These are phyloP conservation scores for Melolontha melolontha DNA, from an alignment of 2,888 invertebrate genomes.

Conservation along the genomic window DNA sequence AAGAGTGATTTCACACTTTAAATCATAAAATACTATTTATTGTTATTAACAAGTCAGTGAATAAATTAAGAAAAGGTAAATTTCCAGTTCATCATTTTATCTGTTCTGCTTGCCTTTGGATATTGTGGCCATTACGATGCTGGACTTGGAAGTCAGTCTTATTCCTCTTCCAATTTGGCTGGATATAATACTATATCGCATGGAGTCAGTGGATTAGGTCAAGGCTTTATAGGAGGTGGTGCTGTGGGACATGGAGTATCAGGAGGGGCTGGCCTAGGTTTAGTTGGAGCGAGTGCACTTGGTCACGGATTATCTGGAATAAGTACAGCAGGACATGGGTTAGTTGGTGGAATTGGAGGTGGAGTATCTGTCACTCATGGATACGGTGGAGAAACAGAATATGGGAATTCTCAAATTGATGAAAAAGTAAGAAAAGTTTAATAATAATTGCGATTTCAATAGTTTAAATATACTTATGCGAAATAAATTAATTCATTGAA, in stretches of 20 bases:
- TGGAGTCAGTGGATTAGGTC: slow-evolving; percentile 12
- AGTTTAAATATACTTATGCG: no score
- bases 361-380: slow-evolving; percentile 1
- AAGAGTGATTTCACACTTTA: background rate
- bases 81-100: slow-evolving; percentile 25
- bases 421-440: slow-evolving; percentile 12
- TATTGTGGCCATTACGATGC: slow-evolving; percentile 17
- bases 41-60: no score
- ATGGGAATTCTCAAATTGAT: slow-evolving; percentile 12
- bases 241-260: slow-evolving; percentile 7
- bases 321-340: background rate
- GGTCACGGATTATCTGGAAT: slow-evolving; percentile 2
- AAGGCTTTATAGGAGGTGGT: slow-evolving; percentile 2
- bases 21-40: no score
- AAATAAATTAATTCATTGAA: no score
- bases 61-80: background rate
- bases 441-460: background rate
- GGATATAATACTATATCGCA: slow-evolving; percentile 24
- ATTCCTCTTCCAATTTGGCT: slow-evolving; percentile 17
- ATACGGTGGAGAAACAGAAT: background rate
- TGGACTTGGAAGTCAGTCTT: slow-evolving; percentile 20
- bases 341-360: slow-evolving; percentile 13
- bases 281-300: slow-evolving; percentile 8
- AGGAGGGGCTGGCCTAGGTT: slow-evolving; percentile 15
- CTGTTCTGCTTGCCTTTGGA: slow-evolving; percentile 4